A percentile compares a stretch with the other conserved stretches of the same genome.
Conservation (phyloP, 1,140 invertebrate species). For the Drusus annulatus region DNA sequence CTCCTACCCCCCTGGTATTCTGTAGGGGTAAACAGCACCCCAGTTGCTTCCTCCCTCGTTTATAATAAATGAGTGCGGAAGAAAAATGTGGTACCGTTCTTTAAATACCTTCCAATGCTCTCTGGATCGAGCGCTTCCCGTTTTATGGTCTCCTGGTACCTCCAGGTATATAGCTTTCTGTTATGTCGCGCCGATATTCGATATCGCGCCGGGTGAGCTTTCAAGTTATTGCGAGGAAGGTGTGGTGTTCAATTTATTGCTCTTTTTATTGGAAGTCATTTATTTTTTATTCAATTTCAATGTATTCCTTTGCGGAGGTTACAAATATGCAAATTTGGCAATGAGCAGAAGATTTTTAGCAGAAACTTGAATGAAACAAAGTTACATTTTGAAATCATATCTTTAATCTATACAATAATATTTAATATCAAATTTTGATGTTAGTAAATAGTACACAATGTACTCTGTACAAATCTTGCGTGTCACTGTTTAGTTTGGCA, state of each 20-base stretch:
- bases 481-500: too few species aligned
- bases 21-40: neutral
- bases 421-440: too few species aligned
- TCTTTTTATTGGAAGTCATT: constrained; percentile 33
- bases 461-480: too few species aligned
- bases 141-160: constrained; percentile 31
- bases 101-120: constrained; percentile 59
- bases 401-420: too few species aligned
- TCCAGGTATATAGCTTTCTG: constrained; percentile 18
- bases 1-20: neutral
- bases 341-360: too few species aligned
- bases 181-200: constrained; percentile 55
- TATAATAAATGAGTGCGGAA: constrained; percentile 59
- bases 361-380: too few species aligned
- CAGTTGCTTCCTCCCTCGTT: constrained; percentile 33
- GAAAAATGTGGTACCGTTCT: constrained; percentile 58
- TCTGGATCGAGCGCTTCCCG: constrained; percentile 49
- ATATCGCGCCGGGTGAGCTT: constrained; percentile 48
- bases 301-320: neutral
- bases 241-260: constrained; percentile 36
- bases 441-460: too few species aligned
- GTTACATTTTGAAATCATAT: too few species aligned
- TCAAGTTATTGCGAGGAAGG: constrained; percentile 43
- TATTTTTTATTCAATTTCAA: constrained; percentile 39
- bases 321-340: too few species aligned